These are phyloP conservation scores for Vultur gryphus DNA, from an alignment of 2,797 vertebrate species.

Conservation along the genomic window DNA sequence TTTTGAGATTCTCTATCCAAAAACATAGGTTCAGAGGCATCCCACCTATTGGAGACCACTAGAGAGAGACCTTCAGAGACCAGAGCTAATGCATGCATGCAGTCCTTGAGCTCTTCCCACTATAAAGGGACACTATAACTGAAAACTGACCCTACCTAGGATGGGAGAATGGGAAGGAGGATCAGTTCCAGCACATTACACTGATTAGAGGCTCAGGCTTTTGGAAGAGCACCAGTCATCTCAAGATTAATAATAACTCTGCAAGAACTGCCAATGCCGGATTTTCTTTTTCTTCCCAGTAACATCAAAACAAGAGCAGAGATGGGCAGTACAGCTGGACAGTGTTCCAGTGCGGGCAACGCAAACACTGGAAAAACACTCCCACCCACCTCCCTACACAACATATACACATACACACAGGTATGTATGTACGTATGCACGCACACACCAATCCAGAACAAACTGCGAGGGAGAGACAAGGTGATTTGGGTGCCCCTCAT, in stretches of 20 bases:
- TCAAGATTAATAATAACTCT: not conserved
- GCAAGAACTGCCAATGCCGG: not conserved
- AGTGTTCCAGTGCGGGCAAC: rapidly evolving
- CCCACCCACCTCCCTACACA: not conserved
- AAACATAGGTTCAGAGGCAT: not conserved
- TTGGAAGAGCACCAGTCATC: not conserved
- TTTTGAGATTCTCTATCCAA: not conserved
- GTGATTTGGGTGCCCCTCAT: not conserved
- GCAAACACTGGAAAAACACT: not conserved
- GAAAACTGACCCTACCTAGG: not conserved
- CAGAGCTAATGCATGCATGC: not conserved
- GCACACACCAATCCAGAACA: not conserved
- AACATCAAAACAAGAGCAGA: not conserved
- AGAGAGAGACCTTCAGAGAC: not conserved
- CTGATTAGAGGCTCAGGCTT: not conserved
- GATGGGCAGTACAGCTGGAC: not conserved
- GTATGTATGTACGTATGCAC: not conserved
- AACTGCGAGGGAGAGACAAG: not conserved
- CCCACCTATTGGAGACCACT: not conserved
- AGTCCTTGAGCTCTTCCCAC: not conserved
- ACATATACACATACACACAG: not conserved
- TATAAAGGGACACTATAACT: not conserved
- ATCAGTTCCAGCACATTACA: not conserved
- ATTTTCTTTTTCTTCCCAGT: not conserved
- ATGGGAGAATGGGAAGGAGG: not conserved